Evolutionary conservation across 2,797 vertebrate genomes (phyloP), one percentile per base, ranked within the genome.

Genomic region (Hypotaenidia okinawae): DNA sequence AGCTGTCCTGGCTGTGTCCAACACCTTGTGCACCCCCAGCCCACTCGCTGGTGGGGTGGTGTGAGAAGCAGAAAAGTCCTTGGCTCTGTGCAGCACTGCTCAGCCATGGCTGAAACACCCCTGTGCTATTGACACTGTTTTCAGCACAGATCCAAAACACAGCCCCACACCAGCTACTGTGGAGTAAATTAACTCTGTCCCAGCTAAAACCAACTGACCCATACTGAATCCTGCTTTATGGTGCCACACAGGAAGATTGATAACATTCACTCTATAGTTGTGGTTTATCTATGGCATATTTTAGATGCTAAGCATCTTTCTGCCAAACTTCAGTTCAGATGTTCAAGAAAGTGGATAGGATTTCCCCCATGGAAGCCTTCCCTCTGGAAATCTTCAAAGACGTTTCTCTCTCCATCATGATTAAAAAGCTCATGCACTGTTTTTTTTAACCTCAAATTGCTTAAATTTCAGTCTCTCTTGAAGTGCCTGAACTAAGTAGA

Each of bases 201-300:
- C 23, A 51, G 49, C 49, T 24, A 51, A 51, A 51, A 51, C 24
- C 49, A 51, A 25, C 49, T 51, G 49, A 51, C 5, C 12, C 30
- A 4, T 59, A 5, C 6, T 43, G 43, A 13, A 1, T 72, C 30
- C 37, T 55, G 25, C 17, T 24, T 19, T n/a, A 28, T 0, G 1
- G 17, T 35, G n/a, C 32, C 43, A 73, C 32, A 43, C 14, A 35
- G n/a, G 51, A 83, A 67, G 16, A 28, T 6, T 5, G 25, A 35
- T 13, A 85, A 45, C 16, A 9, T 47, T 55, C 25, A 21, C 16
- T 90, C 33, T 25, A 0, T 66, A 35, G 16, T 10, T 82, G 25
- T 49, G 15, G 16, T 30, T 68, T 64, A 4, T 59, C 33, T 61
- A 7, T 10, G 16, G 5, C 5, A 6, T 25, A 16, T 47, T 90